A percentile compares a stretch with the other conserved stretches of the same genome.
These are phyloP conservation scores for Clarias pachynema DNA, from an alignment of 2,797 vertebrate genomes.

Conservation along the genomic window DNA sequence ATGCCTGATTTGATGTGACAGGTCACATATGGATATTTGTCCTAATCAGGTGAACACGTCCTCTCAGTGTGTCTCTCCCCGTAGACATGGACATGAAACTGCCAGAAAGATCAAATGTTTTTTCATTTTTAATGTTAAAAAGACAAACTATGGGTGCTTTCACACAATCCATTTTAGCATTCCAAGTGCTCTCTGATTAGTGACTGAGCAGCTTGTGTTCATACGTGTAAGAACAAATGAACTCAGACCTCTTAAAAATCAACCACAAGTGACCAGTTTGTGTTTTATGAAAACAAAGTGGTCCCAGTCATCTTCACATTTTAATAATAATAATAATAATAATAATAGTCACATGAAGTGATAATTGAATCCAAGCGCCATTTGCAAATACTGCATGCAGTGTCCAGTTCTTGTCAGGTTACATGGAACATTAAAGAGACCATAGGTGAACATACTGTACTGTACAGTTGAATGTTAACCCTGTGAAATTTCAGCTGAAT, in stretches of 20 bases:
- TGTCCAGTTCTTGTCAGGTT: not conserved
- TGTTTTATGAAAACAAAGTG: not conserved
- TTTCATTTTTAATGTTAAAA: no score
- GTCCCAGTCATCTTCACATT: not conserved
- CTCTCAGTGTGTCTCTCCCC: not conserved
- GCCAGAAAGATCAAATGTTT: not conserved
- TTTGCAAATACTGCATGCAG: not conserved
- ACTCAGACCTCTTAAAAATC: not conserved
- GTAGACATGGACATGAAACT: not conserved
- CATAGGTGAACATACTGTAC: not conserved
- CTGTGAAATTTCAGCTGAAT: not conserved
- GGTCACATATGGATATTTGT: not conserved
- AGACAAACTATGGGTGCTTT: slow-evolving; percentile 1
- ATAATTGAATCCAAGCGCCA: not conserved
- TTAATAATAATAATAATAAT: slow-evolving; percentile 7
- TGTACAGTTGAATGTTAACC: not conserved
- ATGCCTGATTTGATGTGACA: no score
- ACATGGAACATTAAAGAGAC: not conserved
- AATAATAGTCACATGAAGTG: not conserved
- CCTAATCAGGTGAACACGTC: not conserved
- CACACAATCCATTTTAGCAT: slow-evolving; percentile 6
- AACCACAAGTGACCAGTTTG: not conserved
- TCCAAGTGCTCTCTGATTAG: not conserved
- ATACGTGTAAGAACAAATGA: not conserved
- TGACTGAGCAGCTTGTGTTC: not conserved